Base-by-base conservation (phyloP, 2,888 invertebrate species). In the Agrotis segetum region DNA sequence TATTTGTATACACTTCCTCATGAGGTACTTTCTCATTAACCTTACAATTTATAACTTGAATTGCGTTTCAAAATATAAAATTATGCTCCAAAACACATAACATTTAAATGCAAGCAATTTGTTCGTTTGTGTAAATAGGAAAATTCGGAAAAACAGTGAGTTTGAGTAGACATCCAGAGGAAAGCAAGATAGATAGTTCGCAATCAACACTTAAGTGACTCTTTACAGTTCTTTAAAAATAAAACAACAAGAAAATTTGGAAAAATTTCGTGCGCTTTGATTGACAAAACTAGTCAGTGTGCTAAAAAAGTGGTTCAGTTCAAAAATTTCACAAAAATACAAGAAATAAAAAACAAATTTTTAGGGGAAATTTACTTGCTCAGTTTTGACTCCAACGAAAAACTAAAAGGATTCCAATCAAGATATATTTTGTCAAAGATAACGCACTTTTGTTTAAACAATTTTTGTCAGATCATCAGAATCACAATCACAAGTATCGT, bases 41-140 rank as follows among this genome's bases (percentile, higher is more conserved):
- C 21, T 47, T 13, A 40, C 9, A 53, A 16, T 24, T n/a, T 14
- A 52, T 16, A 50, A 14, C 19, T 56, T 34, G 11, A 70, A 46
- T 46, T 19, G 50, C 14, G 21, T n/a, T 63, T 69, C 53, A 70
- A 77, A 79, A 74, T 16, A 73, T 86, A 89, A 90, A 91, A 87
- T 88, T 85, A 81, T 86, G 79, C 90, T 91, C 87, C 88, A 88
- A 88, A 88, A 90, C 89, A 92, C 86, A 89, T 76, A 92, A 91
- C 89, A 91, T 85, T 89, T 83, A 83, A 91, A 87, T 90, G 95
- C 94, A 95, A 95, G 95, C 95, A 93, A 82, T 88, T 90, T 85
- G 53, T 89, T 83, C 79, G 75, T 89, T 83, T 92, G 87, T 85
- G 79, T 88, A 85, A 83, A 85, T 90, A 93, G 85, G 85, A 91